Conservation (phyloP, 2,797 vertebrate species). For the Adelosebastes latens region DNA sequence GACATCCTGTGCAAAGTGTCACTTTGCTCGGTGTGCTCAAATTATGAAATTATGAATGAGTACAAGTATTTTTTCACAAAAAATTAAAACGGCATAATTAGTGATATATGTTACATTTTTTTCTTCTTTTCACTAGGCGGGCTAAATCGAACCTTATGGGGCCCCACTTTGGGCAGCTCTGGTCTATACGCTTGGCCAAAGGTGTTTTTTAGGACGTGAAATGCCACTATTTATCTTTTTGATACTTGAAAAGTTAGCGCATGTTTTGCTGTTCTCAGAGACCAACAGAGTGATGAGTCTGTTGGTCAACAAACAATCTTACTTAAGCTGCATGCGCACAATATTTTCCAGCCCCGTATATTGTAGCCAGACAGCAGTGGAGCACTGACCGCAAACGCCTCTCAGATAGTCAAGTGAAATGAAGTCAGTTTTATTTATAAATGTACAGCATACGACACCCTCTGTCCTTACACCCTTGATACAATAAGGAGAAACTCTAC, state of each 20-base stretch:
- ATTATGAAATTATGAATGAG: too few relatives aligned
- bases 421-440: not conserved
- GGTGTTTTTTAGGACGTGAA: not conserved
- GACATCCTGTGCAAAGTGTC: too few relatives aligned
- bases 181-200: too few relatives aligned
- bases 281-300: too few relatives aligned
- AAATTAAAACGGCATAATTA: too few relatives aligned
- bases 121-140: too few relatives aligned
- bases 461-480: not conserved
- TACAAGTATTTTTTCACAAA: too few relatives aligned
- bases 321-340: not conserved
- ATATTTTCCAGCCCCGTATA: not conserved
- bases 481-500: not conserved
- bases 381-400: not conserved
- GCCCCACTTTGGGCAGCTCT: too few relatives aligned
- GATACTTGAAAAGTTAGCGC: not conserved
- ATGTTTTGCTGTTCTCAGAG: not conserved
- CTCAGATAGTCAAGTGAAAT: not conserved
- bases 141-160: too few relatives aligned
- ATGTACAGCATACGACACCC: not conserved
- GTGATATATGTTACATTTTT: too few relatives aligned
- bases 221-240: not conserved
- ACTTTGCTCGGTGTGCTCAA: too few relatives aligned
- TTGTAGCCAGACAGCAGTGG: too few relatives aligned
- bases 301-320: not conserved